Conservation (phyloP, 2,113 vertebrate genomes). For the Gracilinanus agilis region DNA sequence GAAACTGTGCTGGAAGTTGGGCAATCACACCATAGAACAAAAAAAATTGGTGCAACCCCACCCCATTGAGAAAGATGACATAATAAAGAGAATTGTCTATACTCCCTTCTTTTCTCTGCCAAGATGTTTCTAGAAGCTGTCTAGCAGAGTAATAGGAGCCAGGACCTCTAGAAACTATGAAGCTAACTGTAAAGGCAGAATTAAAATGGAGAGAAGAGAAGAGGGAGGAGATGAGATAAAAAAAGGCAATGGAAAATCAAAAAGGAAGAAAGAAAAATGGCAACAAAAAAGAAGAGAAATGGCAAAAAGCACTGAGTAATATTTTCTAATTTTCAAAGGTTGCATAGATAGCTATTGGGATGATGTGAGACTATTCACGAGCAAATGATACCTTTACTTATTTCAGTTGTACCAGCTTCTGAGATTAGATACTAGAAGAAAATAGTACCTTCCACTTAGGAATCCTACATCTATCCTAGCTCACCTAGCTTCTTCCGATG, state of each 20-base stretch:
- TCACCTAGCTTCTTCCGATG: conserved; percentile 25
- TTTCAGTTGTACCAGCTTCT: not conserved
- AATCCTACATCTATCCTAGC: not conserved
- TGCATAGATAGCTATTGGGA: conserved; percentile 3
- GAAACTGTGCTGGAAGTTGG: not conserved
- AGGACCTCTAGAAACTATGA: conserved; percentile 12
- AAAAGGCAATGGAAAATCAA: not conserved
- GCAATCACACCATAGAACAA: not conserved
- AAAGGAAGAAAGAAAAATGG: not conserved
- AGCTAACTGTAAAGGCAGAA: not conserved
- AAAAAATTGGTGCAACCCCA: not conserved
- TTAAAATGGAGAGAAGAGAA: not conserved
- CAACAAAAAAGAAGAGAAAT: conserved; percentile 30
- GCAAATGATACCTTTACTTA: conserved; percentile 5
- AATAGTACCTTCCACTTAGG: not conserved
- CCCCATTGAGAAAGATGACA: not conserved
- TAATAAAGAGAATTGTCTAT: not conserved
- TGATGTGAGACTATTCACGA: conserved; percentile 22
- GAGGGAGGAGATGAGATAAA: not conserved
- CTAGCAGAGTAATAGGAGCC: not conserved
- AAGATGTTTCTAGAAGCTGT: not conserved
- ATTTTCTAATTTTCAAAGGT: conserved; percentile 11
- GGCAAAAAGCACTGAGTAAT: not conserved
- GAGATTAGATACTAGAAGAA: not conserved
- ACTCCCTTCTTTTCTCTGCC: not conserved